Percentiles rank a stretch among this genome's conserved stretches.
Conservation (phyloP, 2,113 vertebrate species). For the Peromyscus leucopus region DNA sequence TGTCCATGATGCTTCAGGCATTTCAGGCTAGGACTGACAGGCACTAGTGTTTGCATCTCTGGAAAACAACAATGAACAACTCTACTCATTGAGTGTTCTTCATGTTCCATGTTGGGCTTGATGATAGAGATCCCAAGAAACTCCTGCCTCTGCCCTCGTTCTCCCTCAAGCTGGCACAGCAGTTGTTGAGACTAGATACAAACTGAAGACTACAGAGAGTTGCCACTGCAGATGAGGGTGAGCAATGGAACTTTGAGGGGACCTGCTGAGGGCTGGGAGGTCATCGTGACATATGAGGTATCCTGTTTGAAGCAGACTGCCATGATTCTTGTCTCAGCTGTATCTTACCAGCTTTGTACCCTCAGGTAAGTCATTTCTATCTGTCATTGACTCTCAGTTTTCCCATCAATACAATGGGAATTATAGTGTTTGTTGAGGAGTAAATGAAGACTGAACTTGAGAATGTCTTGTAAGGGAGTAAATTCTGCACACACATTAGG, state of each 20-base stretch:
- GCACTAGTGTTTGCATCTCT: background rate
- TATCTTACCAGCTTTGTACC: background rate
- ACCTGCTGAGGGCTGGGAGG: background rate
- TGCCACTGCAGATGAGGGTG: no score
- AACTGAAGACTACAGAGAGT: background rate
- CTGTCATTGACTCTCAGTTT: background rate
- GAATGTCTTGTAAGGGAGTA: background rate
- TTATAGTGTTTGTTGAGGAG: background rate
- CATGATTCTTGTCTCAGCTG: background rate
- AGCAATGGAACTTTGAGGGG: background rate
- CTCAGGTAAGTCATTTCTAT: background rate
- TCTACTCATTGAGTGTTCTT: background rate
- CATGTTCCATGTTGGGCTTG: background rate
- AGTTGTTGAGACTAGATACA: background rate
- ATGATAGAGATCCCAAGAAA: background rate
- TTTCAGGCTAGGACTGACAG: background rate
- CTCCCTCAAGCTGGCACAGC: background rate
- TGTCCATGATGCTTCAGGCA: background rate
- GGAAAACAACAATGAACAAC: background rate
- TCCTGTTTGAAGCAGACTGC: background rate
- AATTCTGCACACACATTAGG: background rate
- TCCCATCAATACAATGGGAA: background rate
- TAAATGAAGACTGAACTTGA: background rate
- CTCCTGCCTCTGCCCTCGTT: background rate
- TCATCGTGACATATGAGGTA: accelerated